Evolutionary conservation across 1,140 invertebrate genomes (phyloP).

Genomic region (Mamestra configurata): DNA sequence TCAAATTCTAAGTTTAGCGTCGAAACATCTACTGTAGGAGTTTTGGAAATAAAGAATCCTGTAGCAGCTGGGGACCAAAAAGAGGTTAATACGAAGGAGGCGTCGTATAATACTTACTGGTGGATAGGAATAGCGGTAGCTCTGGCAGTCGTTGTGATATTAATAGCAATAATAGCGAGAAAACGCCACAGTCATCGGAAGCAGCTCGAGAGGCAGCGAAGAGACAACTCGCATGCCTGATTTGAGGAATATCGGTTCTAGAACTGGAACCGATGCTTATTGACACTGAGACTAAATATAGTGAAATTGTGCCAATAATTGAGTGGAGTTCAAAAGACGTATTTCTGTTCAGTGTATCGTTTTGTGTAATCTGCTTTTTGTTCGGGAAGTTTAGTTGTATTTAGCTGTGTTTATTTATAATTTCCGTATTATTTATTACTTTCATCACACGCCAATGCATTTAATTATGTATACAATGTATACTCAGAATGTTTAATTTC

Average conservation of each 20-base stretch:
- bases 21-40: constrained; percentile 81
- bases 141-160: constrained; percentile 74
- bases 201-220: constrained; percentile 79
- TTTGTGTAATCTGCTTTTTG: constrained; percentile 62
- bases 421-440: constrained; percentile 58
- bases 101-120: constrained; percentile 83
- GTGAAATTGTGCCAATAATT: constrained; percentile 76
- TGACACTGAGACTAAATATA: constrained; percentile 60
- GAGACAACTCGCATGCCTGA: constrained; percentile 81
- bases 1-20: constrained; percentile 65
- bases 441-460: constrained; percentile 56
- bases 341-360: constrained; percentile 59
- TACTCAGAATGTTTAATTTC: constrained; percentile 37
- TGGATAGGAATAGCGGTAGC: constrained; percentile 83
- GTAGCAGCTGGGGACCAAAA: constrained; percentile 70
- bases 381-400: constrained; percentile 60
- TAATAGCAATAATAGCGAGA: constrained; percentile 81
- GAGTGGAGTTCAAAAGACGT: constrained; percentile 68
- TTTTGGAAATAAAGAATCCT: constrained; percentile 82
- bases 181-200: constrained; percentile 83
- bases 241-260: constrained; percentile 87
- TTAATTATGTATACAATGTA: constrained; percentile 55
- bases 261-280: constrained; percentile 69
- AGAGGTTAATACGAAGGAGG: constrained; percentile 70
- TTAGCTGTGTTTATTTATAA: constrained; percentile 58